phyloP scores from a whole-genome alignment of 2,113 vertebrate genomes.

The Ariopsis seemanni region DNA sequence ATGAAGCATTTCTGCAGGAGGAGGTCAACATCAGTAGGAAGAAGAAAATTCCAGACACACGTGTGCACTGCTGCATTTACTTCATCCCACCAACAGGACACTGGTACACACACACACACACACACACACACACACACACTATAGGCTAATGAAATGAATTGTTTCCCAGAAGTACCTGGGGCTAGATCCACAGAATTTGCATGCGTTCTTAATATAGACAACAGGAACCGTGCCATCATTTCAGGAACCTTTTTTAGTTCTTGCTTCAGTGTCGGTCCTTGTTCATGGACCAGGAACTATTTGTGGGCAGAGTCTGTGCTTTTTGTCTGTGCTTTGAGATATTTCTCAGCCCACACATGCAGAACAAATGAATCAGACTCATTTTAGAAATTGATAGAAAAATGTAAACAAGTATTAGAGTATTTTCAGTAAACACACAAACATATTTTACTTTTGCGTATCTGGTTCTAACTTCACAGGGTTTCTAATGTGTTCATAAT shows the following conservation, averaged over 20 bases:
- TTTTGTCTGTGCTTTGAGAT: neutral
- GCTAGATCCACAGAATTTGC: neutral
- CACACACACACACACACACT: slow-evolving; percentile 9
- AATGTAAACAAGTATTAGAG: neutral
- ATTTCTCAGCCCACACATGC: neutral
- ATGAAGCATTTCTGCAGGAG: slow-evolving; percentile 86
- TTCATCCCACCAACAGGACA: slow-evolving; percentile 88
- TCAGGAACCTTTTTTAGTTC: neutral
- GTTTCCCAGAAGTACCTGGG: neutral
- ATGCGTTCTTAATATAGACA: neutral
- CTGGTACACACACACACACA: slow-evolving; percentile 66
- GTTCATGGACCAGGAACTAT: neutral
- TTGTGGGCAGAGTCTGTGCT: neutral
- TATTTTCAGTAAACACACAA: neutral
- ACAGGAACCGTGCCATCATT: neutral
- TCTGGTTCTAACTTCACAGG: neutral
- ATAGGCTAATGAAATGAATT: neutral
- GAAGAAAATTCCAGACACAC: slow-evolving; percentile 82
- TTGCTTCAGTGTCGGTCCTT: neutral
- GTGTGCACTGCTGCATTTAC: slow-evolving; percentile 89
- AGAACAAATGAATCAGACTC: neutral
- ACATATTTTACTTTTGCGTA: neutral
- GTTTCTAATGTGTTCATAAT: neutral
- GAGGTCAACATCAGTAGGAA: slow-evolving; percentile 86
- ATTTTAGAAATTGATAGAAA: neutral